Conservation (phyloP, 2,888 invertebrate genomes). For the Chrysolina americana region DNA sequence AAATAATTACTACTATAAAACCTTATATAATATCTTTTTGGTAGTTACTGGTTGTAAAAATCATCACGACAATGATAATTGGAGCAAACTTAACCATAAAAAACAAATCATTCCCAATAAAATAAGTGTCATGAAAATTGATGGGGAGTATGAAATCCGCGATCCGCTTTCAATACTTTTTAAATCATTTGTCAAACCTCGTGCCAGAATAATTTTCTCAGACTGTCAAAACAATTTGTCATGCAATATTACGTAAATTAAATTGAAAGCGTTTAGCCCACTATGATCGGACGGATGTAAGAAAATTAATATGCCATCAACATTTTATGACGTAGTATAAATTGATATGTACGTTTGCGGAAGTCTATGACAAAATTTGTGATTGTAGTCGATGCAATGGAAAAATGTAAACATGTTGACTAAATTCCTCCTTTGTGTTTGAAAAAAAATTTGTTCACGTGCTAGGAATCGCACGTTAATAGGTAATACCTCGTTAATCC, state of each 20-base stretch:
- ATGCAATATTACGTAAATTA: constrained; percentile 10
- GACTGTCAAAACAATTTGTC: constrained; percentile 18
- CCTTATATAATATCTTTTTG: too few species aligned
- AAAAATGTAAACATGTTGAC: background rate
- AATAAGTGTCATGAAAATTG: background rate
- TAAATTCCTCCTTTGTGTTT: background rate
- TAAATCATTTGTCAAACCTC: background rate
- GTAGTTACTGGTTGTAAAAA: too few species aligned
- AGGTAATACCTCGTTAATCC: too few species aligned
- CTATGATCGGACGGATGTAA: background rate
- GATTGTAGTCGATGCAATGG: background rate
- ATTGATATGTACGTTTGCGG: background rate
- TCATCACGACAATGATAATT: too few species aligned
- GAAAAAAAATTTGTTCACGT: too few species aligned
- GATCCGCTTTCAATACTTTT: background rate
- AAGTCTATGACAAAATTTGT: background rate
- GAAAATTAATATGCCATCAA: constrained; percentile 14
- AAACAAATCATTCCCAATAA: background rate
- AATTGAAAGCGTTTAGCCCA: background rate
- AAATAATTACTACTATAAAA: too few species aligned
- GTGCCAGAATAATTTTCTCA: constrained; percentile 2
- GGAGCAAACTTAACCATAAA: background rate
- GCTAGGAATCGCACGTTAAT: too few species aligned
- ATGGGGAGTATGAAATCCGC: background rate
- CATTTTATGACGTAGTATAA: background rate